Evolutionary conservation across 2,113 vertebrate genomes (phyloP).

Genomic region (Rhizomys pruinosus): DNA sequence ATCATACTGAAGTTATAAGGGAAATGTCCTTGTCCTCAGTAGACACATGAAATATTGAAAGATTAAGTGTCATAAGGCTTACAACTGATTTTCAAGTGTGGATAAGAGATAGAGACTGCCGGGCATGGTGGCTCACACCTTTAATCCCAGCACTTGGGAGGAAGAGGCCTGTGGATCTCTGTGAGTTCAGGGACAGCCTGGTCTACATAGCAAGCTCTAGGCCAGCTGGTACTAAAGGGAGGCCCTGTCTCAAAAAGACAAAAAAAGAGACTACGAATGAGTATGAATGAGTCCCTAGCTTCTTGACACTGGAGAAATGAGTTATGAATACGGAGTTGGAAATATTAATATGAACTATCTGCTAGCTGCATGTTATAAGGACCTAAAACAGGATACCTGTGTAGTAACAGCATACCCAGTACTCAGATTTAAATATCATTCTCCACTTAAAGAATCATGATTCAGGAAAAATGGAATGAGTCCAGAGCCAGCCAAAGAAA

Average conservation of each 20-base stretch:
- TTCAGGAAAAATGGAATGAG: background rate
- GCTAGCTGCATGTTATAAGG: background rate
- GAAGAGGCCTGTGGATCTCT: too few species aligned
- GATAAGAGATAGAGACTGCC: background rate
- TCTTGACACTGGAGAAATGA: background rate
- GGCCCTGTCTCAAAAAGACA: too few species aligned
- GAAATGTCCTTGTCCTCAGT: conserved; percentile 25
- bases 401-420: background rate
- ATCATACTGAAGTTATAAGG: background rate
- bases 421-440: conserved; percentile 4
- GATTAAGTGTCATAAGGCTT: background rate
- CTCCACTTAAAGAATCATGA: background rate
- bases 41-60: background rate
- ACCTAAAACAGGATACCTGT: background rate
- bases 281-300: background rate
- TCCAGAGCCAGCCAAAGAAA: background rate
- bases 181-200: too few species aligned
- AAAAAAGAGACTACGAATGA: background rate
- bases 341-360: background rate
- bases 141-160: too few species aligned
- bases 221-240: too few species aligned
- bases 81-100: background rate
- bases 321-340: background rate
- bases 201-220: too few species aligned
- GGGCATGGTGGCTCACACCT: too few species aligned